Evolutionary conservation across 2,888 invertebrate species (phyloP).

Genomic region (Cenopis cana): DNA sequence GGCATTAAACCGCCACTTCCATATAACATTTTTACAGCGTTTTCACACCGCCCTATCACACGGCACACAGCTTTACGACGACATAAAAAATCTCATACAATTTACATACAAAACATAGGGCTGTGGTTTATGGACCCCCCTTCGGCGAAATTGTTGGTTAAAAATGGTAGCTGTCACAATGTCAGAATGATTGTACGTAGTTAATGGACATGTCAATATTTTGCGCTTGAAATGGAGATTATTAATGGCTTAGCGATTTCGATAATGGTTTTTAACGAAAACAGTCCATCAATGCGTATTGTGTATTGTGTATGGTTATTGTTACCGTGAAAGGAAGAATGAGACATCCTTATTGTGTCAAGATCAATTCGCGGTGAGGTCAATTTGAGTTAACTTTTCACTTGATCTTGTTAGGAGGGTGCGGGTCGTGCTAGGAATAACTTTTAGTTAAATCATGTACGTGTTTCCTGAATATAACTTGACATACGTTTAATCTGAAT

Average conservation of each 20-base stretch:
- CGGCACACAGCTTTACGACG: constrained; percentile 28
- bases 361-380: neutral
- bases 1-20: constrained; percentile 26
- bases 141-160: constrained; percentile 20
- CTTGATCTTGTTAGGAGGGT: neutral
- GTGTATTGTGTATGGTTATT: constrained; percentile 12
- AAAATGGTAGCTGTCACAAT: constrained; percentile 29
- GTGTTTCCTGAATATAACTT: neutral
- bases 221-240: neutral
- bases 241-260: constrained; percentile 6
- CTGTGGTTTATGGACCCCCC: constrained; percentile 20
- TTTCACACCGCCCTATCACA: constrained; percentile 29
- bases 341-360: neutral
- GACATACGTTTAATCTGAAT: too few species aligned
- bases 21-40: constrained; percentile 35
- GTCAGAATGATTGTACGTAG: constrained; percentile 16
- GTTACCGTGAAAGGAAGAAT: neutral
- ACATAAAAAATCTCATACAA: constrained; percentile 44
- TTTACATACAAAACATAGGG: constrained; percentile 43
- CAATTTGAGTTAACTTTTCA: constrained; percentile 12
- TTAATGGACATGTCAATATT: constrained; percentile 34
- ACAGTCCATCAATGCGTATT: constrained; percentile 1
- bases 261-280: constrained; percentile 5
- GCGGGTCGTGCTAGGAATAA: neutral
- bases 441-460: neutral